Evolutionary conservation across 2,797 vertebrate genomes (phyloP), one percentile per base, ranked within the genome.

Genomic region (Anisognathus igniventris): DNA sequence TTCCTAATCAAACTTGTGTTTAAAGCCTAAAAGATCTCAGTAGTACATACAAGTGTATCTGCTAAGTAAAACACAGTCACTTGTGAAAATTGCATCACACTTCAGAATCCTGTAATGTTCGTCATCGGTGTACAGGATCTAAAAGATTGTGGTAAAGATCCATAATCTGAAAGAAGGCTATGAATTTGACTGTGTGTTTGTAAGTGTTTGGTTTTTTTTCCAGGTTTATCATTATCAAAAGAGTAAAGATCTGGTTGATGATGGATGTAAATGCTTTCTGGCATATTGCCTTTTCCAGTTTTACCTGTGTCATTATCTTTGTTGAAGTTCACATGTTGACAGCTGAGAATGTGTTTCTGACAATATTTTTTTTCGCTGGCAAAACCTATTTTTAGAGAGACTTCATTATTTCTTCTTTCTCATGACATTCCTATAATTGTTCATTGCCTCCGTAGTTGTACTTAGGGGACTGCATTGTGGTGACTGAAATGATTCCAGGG

Each of bases 161-260:
- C 4, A 5, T 53, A 42, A 58, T 76, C 56, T 44, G 31, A 67
- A 82, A 51, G 27, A 68, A 45, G 21, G 12, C 3, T 27, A 0
- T 70, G 37, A 67, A 37, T 60, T 61, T 40, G 33, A 48, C 25
- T 3, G 1, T 62, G 35, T 44, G 15, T 42, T 92, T 62, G 5
- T 31, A 23, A 74, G 30, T 57, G 21, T 54, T 54, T n/a, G 22
- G 4, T 1, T 0, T 1, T 7, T 30, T 76, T 58, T 0, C 30
- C 2, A 1, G 2, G 17, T 81, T 65, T 86, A 0, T 71, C 17
- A 4, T 56, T 64, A 24, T 74, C 53, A 30, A 71, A 31, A 66
- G 33, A 35, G 18, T 66, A 47, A 25, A 18, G 12, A 57, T 30
- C 22, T 81, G 20, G 3, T 70, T 44, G 33, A 27, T 42, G 72